A percentile compares a stretch with the other conserved stretches of the same genome.
Evolutionary conservation across 2,797 vertebrate species (phyloP).

Genomic region (Cyclura pinguis): DNA sequence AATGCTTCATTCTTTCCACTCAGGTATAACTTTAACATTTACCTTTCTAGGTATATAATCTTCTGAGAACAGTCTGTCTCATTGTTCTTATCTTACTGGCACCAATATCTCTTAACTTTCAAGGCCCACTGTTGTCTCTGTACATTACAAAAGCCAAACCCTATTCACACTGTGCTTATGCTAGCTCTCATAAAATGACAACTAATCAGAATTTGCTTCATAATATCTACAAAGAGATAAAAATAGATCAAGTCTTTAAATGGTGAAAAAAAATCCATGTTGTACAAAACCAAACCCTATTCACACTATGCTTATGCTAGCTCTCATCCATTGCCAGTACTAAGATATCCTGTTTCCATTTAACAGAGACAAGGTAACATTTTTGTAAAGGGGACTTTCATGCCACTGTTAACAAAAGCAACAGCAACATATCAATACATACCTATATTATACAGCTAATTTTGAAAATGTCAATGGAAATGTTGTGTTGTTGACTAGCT

Average conservation of each 20-base stretch:
- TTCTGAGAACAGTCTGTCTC: neutral
- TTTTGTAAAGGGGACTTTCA: neutral
- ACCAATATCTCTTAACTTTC: conserved; percentile 3
- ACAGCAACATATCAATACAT: neutral
- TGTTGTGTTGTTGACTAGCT: neutral
- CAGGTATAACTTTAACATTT: neutral
- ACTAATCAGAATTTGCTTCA: conserved; percentile 24
- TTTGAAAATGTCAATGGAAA: neutral
- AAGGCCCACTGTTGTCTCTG: neutral
- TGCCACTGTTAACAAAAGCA: neutral
- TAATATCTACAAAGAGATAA: conserved; percentile 27
- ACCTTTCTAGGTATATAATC: conserved; percentile 6
- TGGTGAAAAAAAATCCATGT: neutral
- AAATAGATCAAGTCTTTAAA: conserved; percentile 25
- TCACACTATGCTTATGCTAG: neutral
- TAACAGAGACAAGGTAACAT: neutral
- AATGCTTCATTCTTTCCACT: conserved; percentile 24
- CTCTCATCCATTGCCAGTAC: neutral
- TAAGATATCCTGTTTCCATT: neutral
- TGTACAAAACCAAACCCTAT: neutral
- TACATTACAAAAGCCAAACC: neutral
- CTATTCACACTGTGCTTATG: no score
- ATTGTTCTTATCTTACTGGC: conserved; percentile 28
- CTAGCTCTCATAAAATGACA: conserved; percentile 10
- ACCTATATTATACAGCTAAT: neutral